A percentile compares a stretch with the other conserved stretches of the same genome.
Conservation (phyloP, 2,888 invertebrate species). For the Drosophila falleni region DNA sequence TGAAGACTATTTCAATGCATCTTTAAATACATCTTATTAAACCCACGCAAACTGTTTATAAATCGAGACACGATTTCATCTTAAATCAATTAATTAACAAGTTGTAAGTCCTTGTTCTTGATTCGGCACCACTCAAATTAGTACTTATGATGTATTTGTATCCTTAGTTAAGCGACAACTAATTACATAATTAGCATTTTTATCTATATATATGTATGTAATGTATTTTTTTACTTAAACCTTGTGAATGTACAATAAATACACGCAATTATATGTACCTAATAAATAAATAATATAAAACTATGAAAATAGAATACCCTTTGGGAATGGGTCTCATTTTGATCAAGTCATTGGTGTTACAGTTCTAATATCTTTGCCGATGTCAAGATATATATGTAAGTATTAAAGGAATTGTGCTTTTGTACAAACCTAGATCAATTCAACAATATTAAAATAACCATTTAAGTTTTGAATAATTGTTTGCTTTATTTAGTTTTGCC, state of each 20-base stretch:
- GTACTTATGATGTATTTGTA: constrained; percentile 36
- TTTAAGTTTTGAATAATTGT: constrained; percentile 52
- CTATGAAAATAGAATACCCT: not conserved
- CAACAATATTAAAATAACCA: no score
- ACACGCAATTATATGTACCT: constrained; percentile 52
- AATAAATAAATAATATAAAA: constrained; percentile 55
- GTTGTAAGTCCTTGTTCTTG: constrained; percentile 26
- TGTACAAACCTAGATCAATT: no score
- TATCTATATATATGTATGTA: constrained; percentile 48
- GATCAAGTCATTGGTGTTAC: no score
- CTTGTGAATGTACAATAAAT: constrained; percentile 54
- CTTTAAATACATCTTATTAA: not conserved
- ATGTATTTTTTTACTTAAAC: constrained; percentile 65
- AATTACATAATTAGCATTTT: constrained; percentile 67
- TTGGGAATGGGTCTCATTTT: not conserved
- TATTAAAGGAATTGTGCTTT: no score
- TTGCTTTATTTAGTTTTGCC: constrained; percentile 79
- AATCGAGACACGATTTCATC: not conserved
- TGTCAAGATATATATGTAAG: no score
- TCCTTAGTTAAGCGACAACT: constrained; percentile 62
- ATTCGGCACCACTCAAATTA: constrained; percentile 50
- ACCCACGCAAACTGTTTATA: constrained; percentile 1
- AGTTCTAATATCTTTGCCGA: no score
- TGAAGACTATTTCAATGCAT: constrained; percentile 65
- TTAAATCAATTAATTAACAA: not conserved